Evolutionary conservation across 2,888 invertebrate species (phyloP).

Genomic region (Diabrotica balteata): DNA sequence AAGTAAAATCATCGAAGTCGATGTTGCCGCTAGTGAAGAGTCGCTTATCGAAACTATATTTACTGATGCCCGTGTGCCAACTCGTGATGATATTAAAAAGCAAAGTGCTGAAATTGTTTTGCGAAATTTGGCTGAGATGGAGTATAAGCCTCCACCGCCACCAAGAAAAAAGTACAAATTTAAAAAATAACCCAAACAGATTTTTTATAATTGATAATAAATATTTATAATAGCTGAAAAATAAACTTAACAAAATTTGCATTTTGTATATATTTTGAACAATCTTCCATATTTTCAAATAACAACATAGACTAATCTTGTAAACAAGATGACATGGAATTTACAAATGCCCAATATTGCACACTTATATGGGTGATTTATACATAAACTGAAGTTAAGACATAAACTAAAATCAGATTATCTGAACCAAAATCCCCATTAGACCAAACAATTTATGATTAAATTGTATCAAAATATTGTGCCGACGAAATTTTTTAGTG

Average conservation of each 20-base stretch:
- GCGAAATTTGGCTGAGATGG: slow-evolving; percentile 44
- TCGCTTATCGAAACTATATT: slow-evolving; percentile 47
- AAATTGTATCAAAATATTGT: too few species aligned
- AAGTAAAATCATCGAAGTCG: slow-evolving; percentile 40
- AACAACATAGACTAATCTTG: too few species aligned
- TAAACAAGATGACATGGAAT: too few species aligned
- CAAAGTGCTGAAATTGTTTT: slow-evolving; percentile 50
- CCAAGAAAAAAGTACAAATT: slow-evolving; percentile 35
- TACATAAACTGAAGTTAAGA: too few species aligned
- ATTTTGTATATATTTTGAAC: too few species aligned
- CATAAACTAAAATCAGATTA: too few species aligned
- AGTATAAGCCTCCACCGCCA: slow-evolving; percentile 35
- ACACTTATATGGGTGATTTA: too few species aligned
- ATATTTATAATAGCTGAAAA: background rate
- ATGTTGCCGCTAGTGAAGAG: slow-evolving; percentile 44
- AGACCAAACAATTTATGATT: too few species aligned
- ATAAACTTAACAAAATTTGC: background rate
- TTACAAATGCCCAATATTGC: too few species aligned
- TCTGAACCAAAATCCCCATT: too few species aligned
- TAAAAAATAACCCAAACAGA: slow-evolving; percentile 15
- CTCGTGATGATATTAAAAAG: slow-evolving; percentile 50
- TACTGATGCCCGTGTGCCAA: slow-evolving; percentile 44
- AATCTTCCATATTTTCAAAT: too few species aligned
- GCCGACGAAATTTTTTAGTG: too few species aligned
- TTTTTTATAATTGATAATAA: background rate